These are phyloP conservation scores for Leptinotarsa peninsularis DNA, from an alignment of 2,888 invertebrate genomes.

Conservation along the genomic window DNA sequence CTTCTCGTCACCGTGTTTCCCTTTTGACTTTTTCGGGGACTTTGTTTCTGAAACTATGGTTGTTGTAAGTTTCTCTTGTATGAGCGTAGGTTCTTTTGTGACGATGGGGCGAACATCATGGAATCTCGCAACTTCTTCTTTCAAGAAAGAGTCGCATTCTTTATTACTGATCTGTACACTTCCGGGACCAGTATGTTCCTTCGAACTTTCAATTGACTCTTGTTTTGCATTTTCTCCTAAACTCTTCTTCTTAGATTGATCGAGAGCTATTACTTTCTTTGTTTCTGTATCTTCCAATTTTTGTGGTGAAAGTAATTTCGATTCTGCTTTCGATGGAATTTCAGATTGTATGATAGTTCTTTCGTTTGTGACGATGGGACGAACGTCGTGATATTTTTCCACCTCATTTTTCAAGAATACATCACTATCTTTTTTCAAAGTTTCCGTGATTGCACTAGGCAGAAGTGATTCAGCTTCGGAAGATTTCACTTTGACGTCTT, in stretches of 20 bases:
- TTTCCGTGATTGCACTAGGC: slow-evolving; percentile 5
- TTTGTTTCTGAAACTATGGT: background rate
- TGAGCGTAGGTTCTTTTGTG: slow-evolving; percentile 23
- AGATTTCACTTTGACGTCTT: no score
- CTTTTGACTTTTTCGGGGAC: background rate
- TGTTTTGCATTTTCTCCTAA: slow-evolving; percentile 32
- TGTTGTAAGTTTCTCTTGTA: background rate
- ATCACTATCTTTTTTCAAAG: background rate
- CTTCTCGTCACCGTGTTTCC: background rate
- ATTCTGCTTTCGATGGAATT: background rate
- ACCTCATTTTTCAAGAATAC: background rate
- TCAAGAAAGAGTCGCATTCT: slow-evolving; percentile 39
- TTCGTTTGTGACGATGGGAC: background rate
- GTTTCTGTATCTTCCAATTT: background rate
- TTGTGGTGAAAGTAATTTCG: slow-evolving; percentile 16
- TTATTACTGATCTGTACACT: background rate
- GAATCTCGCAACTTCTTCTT: slow-evolving; percentile 49
- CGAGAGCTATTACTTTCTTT: background rate
- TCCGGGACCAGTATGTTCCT: background rate
- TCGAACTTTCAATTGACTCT: slow-evolving; percentile 1
- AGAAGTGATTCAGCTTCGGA: no score
- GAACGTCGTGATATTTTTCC: background rate
- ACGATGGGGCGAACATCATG: slow-evolving; percentile 44
- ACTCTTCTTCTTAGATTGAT: slow-evolving; percentile 28
- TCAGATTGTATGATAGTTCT: no score